A percentile compares a stretch with the other conserved stretches of the same genome.
phyloP scores from a whole-genome alignment of 1,140 invertebrate species.

The Tenebrio molitor region DNA sequence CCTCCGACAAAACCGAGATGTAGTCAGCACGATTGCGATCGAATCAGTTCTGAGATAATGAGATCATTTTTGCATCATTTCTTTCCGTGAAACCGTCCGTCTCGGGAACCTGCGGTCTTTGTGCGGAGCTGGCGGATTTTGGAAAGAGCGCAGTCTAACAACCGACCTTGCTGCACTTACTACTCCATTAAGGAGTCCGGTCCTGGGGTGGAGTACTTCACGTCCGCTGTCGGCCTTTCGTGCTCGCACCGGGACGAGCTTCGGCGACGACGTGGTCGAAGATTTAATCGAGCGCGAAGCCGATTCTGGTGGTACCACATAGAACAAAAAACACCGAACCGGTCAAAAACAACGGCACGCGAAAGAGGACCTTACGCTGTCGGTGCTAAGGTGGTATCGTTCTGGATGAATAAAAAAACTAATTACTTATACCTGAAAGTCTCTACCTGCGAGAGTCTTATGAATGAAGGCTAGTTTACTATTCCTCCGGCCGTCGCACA shows the following conservation, averaged over 20 bases:
- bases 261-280: conserved; percentile 15
- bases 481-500: conserved; percentile 55
- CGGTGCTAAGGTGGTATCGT: conserved; percentile 16
- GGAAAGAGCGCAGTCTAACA: conserved; percentile 33
- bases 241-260: neutral
- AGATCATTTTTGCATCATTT: conserved; percentile 46
- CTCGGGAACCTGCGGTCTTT: neutral
- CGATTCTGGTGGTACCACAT: conserved; percentile 51
- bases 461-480: conserved; percentile 63
- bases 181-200: conserved; percentile 46
- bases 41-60: conserved; percentile 47
- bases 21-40: conserved; percentile 43
- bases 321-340: conserved; percentile 59
- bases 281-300: conserved; percentile 46
- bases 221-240: conserved; percentile 15
- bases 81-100: conserved; percentile 19
- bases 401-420: conserved; percentile 58
- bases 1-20: conserved; percentile 16
- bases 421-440: conserved; percentile 63
- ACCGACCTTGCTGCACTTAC: conserved; percentile 52
- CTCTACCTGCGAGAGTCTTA: conserved; percentile 63
- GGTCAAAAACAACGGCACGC: conserved; percentile 58
- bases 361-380: conserved; percentile 53
- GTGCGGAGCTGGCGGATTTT: neutral
- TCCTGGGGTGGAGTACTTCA: neutral